These are phyloP conservation scores for Oxycera nigricornis DNA, from an alignment of 2,888 invertebrate species.

Conservation along the genomic window DNA sequence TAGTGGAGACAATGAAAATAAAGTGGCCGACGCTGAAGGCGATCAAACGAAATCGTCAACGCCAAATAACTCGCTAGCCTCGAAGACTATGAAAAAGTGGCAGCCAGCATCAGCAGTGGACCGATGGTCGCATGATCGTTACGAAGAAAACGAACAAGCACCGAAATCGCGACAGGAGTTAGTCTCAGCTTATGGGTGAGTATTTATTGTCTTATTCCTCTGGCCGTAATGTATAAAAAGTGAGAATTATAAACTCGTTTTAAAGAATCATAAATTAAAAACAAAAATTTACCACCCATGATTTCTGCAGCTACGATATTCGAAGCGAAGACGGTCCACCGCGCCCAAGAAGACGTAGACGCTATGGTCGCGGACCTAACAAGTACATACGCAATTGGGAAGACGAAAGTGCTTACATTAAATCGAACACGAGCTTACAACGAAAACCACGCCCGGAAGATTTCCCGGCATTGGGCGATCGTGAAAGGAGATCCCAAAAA, in stretches of 20 bases:
- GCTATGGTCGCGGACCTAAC: conserved; percentile 90
- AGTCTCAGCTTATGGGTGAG: conserved; percentile 87
- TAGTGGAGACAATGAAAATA: conserved; percentile 57
- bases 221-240: not conserved
- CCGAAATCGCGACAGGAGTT: conserved; percentile 88
- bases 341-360: conserved; percentile 80
- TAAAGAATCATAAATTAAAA: not conserved
- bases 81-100: conserved; percentile 61
- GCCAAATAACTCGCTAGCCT: conserved; percentile 57
- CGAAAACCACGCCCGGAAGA: conserved; percentile 66
- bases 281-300: conserved; percentile 33
- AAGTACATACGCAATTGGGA: conserved; percentile 94
- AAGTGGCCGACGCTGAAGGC: conserved; percentile 59
- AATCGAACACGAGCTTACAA: conserved; percentile 60
- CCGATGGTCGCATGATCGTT: conserved; percentile 86
- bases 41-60: conserved; percentile 50
- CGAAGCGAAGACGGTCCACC: conserved; percentile 91
- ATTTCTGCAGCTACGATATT: conserved; percentile 77
- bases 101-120: conserved; percentile 63
- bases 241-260: not conserved
- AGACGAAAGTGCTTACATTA: conserved; percentile 86
- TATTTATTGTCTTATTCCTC: conserved; percentile 55
- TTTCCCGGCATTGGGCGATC: conserved; percentile 64
- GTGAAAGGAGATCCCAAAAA: conserved; percentile 50
- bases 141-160: conserved; percentile 67